Evolutionary conservation across 1,140 invertebrate species (phyloP), one percentile per base, ranked within the genome.

Genomic region (Drosophila orosa): DNA sequence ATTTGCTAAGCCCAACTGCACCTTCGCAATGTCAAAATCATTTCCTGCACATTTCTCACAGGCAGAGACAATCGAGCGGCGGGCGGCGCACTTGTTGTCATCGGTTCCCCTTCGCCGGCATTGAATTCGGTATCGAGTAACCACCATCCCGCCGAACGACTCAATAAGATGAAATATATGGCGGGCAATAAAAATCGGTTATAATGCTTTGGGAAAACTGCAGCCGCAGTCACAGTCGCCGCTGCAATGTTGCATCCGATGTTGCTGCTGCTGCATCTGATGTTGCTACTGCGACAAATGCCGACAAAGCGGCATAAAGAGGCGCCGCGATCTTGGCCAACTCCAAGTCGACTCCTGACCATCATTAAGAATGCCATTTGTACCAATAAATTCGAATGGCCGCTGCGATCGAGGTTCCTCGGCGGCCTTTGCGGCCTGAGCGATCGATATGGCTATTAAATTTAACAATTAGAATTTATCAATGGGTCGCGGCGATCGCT

Each of bases 81-180:
- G 47, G 47, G 6, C 48, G 48, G 65, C 27, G 67, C 67, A 71
- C 67, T 71, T 76, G 76, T 57, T 72, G 72, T 63, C 71, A 74
- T 63, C 73, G 37, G 66, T 57, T 48, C 48, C 52, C 74, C 60
- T 45, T 48, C 9, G 17, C 12, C 22, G 15, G 29, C 58, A 12
- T 45, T 22, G 42, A 24, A 15, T 25, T 47, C 15, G 15, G 39
- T 31, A 55, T 29, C 47, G 29, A 47, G 42, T 40, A 42, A 45
- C 57, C 37, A 37, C 24, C 17, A 44, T 50, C 6, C 44, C 40
- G 27, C 58, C 55, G 58, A 87, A 91, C 90, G 90, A 90, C 90
- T 91, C 90, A 91, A 91, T 91, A 90, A 91, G 86, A 91, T 90
- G 90, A 91, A 91, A 91, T 91, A 91, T 90, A 91, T 91, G 86